These are phyloP conservation scores for Folsomia manolachei DNA, from an alignment of 2,888 invertebrate genomes.

Conservation along the genomic window DNA sequence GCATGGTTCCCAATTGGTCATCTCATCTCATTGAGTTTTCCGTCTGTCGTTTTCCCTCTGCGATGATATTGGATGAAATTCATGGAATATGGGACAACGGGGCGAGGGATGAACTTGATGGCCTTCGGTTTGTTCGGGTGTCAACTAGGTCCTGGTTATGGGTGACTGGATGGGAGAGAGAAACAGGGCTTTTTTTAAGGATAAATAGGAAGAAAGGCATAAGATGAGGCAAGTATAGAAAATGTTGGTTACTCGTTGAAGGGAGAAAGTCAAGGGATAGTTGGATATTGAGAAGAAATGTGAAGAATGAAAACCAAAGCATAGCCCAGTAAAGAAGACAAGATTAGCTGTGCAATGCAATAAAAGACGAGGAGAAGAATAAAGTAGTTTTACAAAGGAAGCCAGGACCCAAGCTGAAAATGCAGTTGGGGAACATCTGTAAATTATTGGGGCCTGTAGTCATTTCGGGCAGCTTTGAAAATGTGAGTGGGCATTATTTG, in stretches of 20 bases:
- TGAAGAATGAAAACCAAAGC: too few species aligned
- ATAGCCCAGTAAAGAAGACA: neutral
- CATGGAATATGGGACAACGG: neutral
- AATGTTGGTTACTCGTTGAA: neutral
- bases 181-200: too few species aligned
- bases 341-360: conserved; percentile 9
- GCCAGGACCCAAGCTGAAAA: conserved; percentile 5
- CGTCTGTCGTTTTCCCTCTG: too few species aligned
- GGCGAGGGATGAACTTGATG: neutral
- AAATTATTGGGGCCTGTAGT: conserved; percentile 40
- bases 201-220: neutral
- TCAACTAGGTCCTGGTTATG: neutral
- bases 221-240: neutral
- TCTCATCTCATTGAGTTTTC: too few species aligned
- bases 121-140: neutral
- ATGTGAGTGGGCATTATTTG: conserved; percentile 44
- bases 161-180: too few species aligned
- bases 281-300: neutral
- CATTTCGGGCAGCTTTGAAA: conserved; percentile 38
- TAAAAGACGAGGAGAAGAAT: neutral
- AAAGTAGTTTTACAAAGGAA: conserved; percentile 2
- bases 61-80: neutral
- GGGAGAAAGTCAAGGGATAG: neutral
- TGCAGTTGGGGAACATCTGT: conserved; percentile 30
- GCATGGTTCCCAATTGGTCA: neutral